phyloP scores from a whole-genome alignment of 2,888 invertebrate genomes.

The Petrophora chlorosata region DNA sequence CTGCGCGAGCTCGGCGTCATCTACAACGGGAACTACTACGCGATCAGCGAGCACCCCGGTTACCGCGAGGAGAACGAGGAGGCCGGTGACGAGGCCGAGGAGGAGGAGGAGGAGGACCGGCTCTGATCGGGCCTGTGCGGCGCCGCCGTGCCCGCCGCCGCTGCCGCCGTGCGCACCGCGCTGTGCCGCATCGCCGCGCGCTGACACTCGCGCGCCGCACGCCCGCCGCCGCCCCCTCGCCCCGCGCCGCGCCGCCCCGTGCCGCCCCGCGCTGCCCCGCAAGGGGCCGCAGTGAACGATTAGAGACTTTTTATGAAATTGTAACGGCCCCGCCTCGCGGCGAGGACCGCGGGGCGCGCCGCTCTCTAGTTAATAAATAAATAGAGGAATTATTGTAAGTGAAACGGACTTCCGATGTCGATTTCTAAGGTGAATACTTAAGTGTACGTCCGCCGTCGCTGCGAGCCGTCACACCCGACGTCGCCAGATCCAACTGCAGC shows the following conservation, averaged over 20 bases:
- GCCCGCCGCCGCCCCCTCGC: conserved; percentile 31
- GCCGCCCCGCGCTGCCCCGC: conserved; percentile 14
- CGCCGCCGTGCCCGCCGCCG: conserved; percentile 75
- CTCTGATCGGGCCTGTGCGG: conserved; percentile 84
- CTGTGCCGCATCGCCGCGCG: conserved; percentile 28
- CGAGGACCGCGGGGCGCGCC: conserved; percentile 45
- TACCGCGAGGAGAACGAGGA: conserved; percentile 96
- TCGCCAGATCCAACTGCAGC: conserved; percentile 53
- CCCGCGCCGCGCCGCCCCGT: conserved; percentile 34
- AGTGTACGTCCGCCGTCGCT: conserved; percentile 49
- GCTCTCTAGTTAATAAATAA: conserved; percentile 65
- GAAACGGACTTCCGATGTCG: conserved; percentile 80
- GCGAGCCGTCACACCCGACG: conserved; percentile 36
- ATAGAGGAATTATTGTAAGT: conserved; percentile 78
- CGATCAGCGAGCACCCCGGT: conserved; percentile 96
- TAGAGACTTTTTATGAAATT: conserved; percentile 76
- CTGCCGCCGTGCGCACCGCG: conserved; percentile 63
- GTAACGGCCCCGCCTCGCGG: conserved; percentile 52
- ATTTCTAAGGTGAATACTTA: conserved; percentile 71
- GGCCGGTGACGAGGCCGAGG: conserved; percentile 92
- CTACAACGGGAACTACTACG: conserved; percentile 97
- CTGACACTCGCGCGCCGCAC: conserved; percentile 20
- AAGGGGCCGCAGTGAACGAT: conserved; percentile 36
- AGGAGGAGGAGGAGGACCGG: conserved; percentile 91
- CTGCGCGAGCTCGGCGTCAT: conserved; percentile 95